Evolutionary conservation across 2,113 vertebrate genomes (phyloP), one percentile per base, ranked within the genome.

Genomic region (Piprites chloris): DNA sequence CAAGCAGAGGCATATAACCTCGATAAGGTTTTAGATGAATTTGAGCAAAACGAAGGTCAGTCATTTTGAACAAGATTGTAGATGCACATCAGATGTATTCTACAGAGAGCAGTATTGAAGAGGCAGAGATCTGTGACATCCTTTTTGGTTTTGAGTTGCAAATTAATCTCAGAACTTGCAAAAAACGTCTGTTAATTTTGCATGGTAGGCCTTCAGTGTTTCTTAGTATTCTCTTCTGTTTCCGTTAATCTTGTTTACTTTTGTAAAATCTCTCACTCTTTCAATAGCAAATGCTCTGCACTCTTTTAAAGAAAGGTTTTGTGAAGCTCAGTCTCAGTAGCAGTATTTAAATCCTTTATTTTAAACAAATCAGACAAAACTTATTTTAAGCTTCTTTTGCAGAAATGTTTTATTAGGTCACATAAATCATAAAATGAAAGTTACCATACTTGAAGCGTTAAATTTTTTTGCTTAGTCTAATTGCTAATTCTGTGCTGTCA

Each of bases 1-100:
- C 99, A 99, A 98, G 98, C 99, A 97, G 99, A 99, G 98, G 99
- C 99, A 96, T 99, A 99, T 97, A 99, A 99, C 98, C 98, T 99
- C 97, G 99, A 99, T 98, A 99, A 99, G 98, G 99, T 99, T 97
- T 98, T 99, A 98, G 99, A 99, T 87, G 99, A 99, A 97, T 99
- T 99, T 96, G 99, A 99, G 97, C 99, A 99, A 98, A 99, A 99
- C 76, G 99, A 99, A 99, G 99, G 99, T 99, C 97, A 98, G 98
- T 97, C 19, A 89, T 95, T 97, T 76, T 32, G 12, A 75, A 56
- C 23, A 74, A 49, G 39, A 41, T 13, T 23, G 30, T 53, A 46
- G 79, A 8, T 94, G 50, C 28, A 50, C 49, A 20, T 84, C 46
- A 83, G 39, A 56, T 77, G 50, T 87, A 59, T 89, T 69, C 71